These are phyloP conservation scores for Drosophila nigricruria DNA, from an alignment of 2,888 invertebrate genomes.

Conservation along the genomic window DNA sequence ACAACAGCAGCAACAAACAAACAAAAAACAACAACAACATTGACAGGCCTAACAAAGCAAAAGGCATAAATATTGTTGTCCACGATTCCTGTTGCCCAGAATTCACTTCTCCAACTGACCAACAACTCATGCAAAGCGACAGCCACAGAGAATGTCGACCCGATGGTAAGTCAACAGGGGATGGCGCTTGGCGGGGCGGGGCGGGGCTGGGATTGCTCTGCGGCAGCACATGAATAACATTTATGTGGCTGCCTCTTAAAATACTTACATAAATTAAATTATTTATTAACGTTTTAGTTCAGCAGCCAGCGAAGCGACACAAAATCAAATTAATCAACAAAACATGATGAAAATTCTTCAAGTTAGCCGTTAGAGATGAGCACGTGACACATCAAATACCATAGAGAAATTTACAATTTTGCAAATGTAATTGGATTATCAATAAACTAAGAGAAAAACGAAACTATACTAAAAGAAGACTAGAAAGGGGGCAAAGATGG, in stretches of 20 bases:
- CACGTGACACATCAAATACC: neutral
- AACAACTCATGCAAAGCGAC: conserved; percentile 21
- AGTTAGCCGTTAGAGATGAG: neutral
- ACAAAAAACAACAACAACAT: conserved; percentile 24
- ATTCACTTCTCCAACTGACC: conserved; percentile 32
- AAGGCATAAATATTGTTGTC: conserved; percentile 61
- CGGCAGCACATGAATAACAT: conserved; percentile 55
- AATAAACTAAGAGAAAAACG: neutral
- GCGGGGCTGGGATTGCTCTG: neutral
- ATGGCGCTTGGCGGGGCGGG: neutral
- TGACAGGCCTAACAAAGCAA: conserved; percentile 62
- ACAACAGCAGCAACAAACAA: conserved; percentile 33
- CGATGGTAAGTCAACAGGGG: neutral
- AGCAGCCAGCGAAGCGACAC: conserved; percentile 25
- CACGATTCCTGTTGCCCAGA: conserved; percentile 43
- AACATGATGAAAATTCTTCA: conserved; percentile 3
- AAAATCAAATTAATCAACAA: conserved; percentile 44
- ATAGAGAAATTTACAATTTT: neutral
- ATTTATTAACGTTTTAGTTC: conserved; percentile 57
- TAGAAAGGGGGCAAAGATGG: too few relatives aligned
- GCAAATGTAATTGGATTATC: neutral
- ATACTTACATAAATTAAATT: conserved; percentile 67
- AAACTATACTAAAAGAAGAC: too few relatives aligned
- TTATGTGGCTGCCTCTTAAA: conserved; percentile 60
- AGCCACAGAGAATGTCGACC: neutral